phyloP scores from a whole-genome alignment of 2,113 vertebrate genomes.

The Mastomys coucha region DNA sequence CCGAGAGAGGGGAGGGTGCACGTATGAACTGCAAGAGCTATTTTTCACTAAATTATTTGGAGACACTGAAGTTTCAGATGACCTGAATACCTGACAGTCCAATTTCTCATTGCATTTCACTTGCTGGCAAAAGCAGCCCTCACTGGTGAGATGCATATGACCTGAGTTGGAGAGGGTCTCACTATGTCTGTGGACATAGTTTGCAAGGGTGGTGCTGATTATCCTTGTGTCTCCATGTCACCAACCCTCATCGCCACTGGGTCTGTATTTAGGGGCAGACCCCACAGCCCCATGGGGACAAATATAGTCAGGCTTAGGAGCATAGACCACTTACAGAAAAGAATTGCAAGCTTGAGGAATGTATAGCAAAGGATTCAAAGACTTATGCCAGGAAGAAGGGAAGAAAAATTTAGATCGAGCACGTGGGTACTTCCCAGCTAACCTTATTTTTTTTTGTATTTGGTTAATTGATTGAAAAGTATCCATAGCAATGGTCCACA shows the following conservation, averaged over 20 bases:
- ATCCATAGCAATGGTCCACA: neutral
- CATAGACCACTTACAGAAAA: neutral
- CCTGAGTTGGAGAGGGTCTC: neutral
- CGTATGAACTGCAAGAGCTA: constrained; percentile 31
- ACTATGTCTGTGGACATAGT: neutral
- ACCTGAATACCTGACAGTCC: neutral
- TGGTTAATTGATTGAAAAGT: neutral
- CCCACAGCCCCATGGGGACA: neutral
- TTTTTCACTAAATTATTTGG: constrained; percentile 59
- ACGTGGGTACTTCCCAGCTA: neutral
- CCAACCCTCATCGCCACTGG: neutral
- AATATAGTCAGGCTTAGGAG: neutral
- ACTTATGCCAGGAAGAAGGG: neutral
- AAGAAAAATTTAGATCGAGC: neutral
- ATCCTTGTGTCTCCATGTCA: neutral
- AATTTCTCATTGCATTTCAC: neutral
- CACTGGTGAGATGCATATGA: neutral
- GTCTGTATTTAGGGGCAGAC: neutral
- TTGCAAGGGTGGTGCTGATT: neutral
- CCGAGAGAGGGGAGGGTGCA: neutral
- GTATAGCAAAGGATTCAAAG: neutral
- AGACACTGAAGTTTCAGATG: constrained; percentile 57
- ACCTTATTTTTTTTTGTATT: neutral
- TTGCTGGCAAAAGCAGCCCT: neutral
- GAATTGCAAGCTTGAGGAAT: neutral